phyloP scores from a whole-genome alignment of 1,140 invertebrate species.

The Drosophila cardini region DNA sequence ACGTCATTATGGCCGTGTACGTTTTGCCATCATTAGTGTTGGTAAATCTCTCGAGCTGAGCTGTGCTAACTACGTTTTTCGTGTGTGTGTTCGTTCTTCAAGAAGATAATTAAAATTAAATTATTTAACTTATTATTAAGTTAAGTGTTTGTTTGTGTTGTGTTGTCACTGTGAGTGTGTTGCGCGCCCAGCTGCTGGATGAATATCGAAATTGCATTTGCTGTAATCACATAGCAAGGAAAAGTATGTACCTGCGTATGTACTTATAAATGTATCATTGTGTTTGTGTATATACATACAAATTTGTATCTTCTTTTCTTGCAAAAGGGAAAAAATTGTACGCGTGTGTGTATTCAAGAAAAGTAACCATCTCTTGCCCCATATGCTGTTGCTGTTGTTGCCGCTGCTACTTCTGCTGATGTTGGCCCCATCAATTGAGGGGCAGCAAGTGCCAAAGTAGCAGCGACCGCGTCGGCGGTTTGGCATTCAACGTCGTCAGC shows the following conservation, averaged over 20 bases:
- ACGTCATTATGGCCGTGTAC: conserved; percentile 65
- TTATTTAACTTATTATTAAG: conserved; percentile 82
- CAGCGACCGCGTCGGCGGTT: conserved; percentile 30
- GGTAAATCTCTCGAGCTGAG: conserved; percentile 55
- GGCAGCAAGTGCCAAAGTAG: conserved; percentile 60
- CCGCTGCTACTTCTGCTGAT: conserved; percentile 22
- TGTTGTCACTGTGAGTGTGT: conserved; percentile 37
- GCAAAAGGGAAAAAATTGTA: conserved; percentile 68
- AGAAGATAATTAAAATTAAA: conserved; percentile 80
- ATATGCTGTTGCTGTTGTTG: conserved; percentile 11
- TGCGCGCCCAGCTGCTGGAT: conserved; percentile 41
- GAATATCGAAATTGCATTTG: conserved; percentile 51
- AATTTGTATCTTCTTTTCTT: conserved; percentile 55
- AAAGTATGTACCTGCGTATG: conserved; percentile 64
- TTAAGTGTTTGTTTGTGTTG: conserved; percentile 54
- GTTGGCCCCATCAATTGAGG: conserved; percentile 50
- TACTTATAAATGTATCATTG: conserved; percentile 34
- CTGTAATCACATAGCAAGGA: conserved; percentile 55
- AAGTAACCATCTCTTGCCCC: conserved; percentile 68
- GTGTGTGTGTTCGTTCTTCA: conserved; percentile 72
- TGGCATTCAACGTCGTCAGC: conserved; percentile 13
- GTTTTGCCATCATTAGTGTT: conserved; percentile 42
- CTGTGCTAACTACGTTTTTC: conserved; percentile 72
- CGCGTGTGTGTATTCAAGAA: conserved; percentile 75
- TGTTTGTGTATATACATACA: conserved; percentile 40